These are phyloP conservation scores for Mesorhabditis sp. DNA, from an alignment of 2,888 invertebrate genomes.

Conservation along the genomic window DNA sequence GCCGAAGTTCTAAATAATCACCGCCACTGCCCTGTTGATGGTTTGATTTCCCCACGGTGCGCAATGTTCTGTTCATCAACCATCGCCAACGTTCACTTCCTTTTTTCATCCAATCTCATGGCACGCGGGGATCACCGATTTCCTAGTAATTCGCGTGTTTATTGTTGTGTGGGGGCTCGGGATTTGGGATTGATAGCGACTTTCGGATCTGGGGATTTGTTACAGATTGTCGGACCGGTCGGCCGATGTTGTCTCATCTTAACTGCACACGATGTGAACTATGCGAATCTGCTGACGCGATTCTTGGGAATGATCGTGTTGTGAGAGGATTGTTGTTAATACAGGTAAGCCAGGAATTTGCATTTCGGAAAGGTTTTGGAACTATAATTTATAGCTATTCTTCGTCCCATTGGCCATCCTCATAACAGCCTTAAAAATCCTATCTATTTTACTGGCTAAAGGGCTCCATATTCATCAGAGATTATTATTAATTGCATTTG, in stretches of 20 bases:
- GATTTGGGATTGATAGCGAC: no score
- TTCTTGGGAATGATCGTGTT: not conserved
- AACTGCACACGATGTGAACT: conserved; percentile 3
- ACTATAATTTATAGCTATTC: not conserved
- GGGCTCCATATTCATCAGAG: not conserved
- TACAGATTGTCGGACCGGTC: no score
- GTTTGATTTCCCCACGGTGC: no score
- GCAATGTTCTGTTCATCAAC: no score
- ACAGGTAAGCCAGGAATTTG: not conserved
- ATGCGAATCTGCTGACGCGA: not conserved
- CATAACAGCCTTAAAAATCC: not conserved
- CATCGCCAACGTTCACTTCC: no score
- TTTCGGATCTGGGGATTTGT: no score
- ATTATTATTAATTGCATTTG: not conserved
- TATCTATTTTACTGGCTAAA: not conserved
- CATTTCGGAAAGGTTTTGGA: not conserved
- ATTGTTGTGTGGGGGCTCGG: no score
- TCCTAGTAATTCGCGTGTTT: no score
- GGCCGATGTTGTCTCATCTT: not conserved
- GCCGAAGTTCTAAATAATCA: no score
- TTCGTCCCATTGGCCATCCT: not conserved
- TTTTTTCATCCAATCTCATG: no score
- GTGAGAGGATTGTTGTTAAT: not conserved
- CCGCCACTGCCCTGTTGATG: no score
- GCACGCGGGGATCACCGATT: no score